Evolutionary conservation across 2,888 invertebrate genomes (phyloP), one percentile per base, ranked within the genome.

Genomic region (Cataglyphis rosenhaueri): DNA sequence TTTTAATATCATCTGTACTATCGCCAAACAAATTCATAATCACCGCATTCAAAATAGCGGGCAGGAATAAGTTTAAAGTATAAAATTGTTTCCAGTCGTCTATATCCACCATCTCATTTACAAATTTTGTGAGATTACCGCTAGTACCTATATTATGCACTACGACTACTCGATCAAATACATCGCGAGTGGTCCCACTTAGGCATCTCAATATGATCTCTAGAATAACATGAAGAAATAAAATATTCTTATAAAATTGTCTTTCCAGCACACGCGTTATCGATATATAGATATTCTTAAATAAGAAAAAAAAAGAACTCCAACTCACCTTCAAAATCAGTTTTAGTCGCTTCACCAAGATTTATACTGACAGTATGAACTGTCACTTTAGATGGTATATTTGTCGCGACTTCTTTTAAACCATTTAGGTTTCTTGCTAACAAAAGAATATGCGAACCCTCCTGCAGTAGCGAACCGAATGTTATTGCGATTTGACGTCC

Each of bases 131-230:
- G 59, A 97, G 93, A 92, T 97, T 96, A 15, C 98, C 99, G 35
- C 98, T 93, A 0, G 97, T 96, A 0, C 98, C 99, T 6, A 97
- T 98, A 95, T 99, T 99, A 93, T 99, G 99, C 86, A 99, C 96
- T 65, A 99, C 96, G 6, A 98, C 93, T 5, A 96, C 96, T 61
- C 96, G 96, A 57, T 97, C 96, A 92, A 97, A 97, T 61, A 95
- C 94, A 0, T 93, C 91, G 57, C 95, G 88, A 84, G 95, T 92
- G 68, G 95, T 92, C 32, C 95, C 92, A 84, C 92, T 91, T 25
- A 96, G 89, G 32, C 95, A 95, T 29, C 95, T 91, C 1, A 93
- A 91, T 29, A 97, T 93, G 10, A 96, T 94, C 84, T 95, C 94
- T 88, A 81, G 10, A 87, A 91, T 70, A 65, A 73, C 38, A 41